Conservation (phyloP, 2,797 vertebrate genomes). For the Hippopotamyrus pictus region DNA sequence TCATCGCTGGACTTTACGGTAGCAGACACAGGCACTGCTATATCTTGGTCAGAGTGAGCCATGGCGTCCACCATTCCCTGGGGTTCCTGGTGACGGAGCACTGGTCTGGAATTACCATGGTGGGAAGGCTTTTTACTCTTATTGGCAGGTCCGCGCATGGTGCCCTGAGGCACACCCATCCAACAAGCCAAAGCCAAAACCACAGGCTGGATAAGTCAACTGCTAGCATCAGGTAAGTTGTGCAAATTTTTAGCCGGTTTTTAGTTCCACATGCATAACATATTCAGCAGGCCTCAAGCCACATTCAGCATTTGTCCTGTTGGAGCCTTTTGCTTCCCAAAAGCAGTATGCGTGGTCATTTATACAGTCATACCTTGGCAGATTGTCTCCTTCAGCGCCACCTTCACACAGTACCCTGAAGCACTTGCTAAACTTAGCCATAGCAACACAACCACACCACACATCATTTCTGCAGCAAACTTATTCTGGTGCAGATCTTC, state of each 20-base stretch:
- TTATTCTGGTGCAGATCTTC: not conserved
- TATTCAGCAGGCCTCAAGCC: not conserved
- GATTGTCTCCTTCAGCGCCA: not conserved
- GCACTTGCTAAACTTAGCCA: not conserved
- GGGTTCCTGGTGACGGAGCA: not conserved
- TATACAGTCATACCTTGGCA: not conserved
- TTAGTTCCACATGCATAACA: not conserved
- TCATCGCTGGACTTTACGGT: slow-evolving; percentile 31
- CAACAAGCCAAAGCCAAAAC: slow-evolving; percentile 9
- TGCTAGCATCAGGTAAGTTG: not conserved
- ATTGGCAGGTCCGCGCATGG: not conserved
- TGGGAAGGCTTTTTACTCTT: not conserved
- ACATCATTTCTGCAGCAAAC: not conserved
- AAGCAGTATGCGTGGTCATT: not conserved
- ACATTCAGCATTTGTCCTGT: not conserved
- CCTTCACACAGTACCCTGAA: not conserved
- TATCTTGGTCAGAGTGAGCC: slow-evolving; percentile 27
- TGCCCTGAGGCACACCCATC: slow-evolving; percentile 7
- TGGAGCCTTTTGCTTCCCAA: not conserved
- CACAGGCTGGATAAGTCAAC: not conserved
- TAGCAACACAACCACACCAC: slow-evolving; percentile 5
- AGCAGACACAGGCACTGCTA: not conserved
- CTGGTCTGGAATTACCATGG: not conserved
- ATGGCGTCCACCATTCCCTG: not conserved
- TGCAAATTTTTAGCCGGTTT: not conserved